These are phyloP conservation scores for Mechanitis mazaeus DNA, from an alignment of 2,888 invertebrate genomes.

Conservation along the genomic window DNA sequence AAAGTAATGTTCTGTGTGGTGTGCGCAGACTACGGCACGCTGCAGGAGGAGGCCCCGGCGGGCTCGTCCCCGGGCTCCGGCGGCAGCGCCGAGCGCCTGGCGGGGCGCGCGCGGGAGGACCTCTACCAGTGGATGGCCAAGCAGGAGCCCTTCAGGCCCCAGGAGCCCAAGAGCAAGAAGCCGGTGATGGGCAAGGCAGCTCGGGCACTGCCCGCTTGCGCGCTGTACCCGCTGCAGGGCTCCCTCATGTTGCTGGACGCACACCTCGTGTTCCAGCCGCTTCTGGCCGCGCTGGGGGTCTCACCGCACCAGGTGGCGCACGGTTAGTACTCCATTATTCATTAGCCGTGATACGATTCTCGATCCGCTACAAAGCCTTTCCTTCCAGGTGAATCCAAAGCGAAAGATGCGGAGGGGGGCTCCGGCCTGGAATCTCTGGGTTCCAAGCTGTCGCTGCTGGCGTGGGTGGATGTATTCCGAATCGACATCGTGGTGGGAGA, in stretches of 20 bases:
- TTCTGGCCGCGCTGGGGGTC: slow-evolving; percentile 91
- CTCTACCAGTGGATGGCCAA: slow-evolving; percentile 98
- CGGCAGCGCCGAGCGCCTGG: slow-evolving; percentile 69
- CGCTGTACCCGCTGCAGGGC: slow-evolving; percentile 86
- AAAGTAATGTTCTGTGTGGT: background rate
- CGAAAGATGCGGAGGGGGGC: slow-evolving; percentile 37
- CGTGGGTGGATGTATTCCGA: slow-evolving; percentile 90
- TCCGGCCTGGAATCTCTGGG: slow-evolving; percentile 91
- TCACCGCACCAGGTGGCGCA: slow-evolving; percentile 88
- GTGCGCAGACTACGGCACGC: slow-evolving; percentile 81
- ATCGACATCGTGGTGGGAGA: slow-evolving; percentile 97
- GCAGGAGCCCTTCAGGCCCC: slow-evolving; percentile 80
- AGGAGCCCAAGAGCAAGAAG: slow-evolving; percentile 71
- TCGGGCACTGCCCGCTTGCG: slow-evolving; percentile 76
- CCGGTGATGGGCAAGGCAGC: slow-evolving; percentile 68
- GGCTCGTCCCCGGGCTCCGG: slow-evolving; percentile 81
- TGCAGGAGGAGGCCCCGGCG: slow-evolving; percentile 81
- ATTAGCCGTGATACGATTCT: too few relatives aligned
- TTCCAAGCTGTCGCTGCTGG: slow-evolving; percentile 88
- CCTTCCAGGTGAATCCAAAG: slow-evolving; percentile 35
- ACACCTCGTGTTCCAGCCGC: slow-evolving; percentile 94
- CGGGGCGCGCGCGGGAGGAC: slow-evolving; percentile 85
- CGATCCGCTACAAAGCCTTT: too few relatives aligned
- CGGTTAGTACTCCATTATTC: slow-evolving; percentile 35
- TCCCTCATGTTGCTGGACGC: slow-evolving; percentile 92